Conservation (phyloP, 2,888 invertebrate genomes). For the Epinotia ramella region DNA sequence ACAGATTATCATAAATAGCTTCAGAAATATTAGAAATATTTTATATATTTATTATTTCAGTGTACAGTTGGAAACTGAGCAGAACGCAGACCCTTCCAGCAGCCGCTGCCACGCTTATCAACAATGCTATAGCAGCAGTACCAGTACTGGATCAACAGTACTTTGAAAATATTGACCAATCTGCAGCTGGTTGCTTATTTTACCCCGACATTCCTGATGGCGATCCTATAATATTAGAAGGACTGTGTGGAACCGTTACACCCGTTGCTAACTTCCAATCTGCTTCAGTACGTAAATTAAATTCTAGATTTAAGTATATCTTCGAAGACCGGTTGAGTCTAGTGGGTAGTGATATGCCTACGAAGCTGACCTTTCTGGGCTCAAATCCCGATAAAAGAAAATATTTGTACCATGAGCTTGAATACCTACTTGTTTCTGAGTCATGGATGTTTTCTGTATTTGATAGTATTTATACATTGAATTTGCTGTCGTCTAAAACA, state of each 20-base stretch:
- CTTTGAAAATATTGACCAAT: conserved; percentile 58
- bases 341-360: too few species aligned
- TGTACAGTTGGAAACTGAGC: conserved; percentile 72
- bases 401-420: too few species aligned
- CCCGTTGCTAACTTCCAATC: conserved; percentile 56
- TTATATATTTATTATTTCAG: conserved; percentile 52
- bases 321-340: too few species aligned
- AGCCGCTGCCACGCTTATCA: conserved; percentile 53
- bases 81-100: conserved; percentile 55
- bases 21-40: too few species aligned
- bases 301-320: too few species aligned
- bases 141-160: conserved; percentile 61
- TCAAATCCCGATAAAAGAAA: too few species aligned
- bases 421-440: too few species aligned
- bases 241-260: conserved; percentile 58
- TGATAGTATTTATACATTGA: too few species aligned
- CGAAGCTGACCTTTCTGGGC: too few species aligned
- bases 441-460: too few species aligned
- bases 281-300: conserved; percentile 50
- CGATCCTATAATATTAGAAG: conserved; percentile 61
- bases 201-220: conserved; percentile 57
- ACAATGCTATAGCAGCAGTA: conserved; percentile 55
- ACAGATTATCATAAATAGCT: too few species aligned
- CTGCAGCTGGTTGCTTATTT: conserved; percentile 65
- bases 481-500: too few species aligned